phyloP scores from a whole-genome alignment of 2,797 vertebrate species.

The Tapera naevia region DNA sequence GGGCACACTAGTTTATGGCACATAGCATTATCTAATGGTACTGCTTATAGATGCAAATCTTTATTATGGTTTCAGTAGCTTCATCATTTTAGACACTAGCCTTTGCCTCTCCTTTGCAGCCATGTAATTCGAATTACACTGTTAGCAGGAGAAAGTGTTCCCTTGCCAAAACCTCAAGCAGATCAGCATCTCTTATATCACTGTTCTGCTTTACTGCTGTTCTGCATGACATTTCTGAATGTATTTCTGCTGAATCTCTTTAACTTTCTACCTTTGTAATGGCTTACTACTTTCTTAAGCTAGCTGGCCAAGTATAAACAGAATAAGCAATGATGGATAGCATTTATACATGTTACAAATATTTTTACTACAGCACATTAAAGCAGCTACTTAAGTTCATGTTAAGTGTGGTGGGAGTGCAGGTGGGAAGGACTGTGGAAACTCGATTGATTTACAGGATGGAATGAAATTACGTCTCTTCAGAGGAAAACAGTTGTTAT shows the following conservation, averaged over 20 bases:
- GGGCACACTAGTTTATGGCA: background rate
- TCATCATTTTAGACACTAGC: background rate
- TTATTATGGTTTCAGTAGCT: conserved; percentile 20
- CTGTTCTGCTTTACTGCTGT: background rate
- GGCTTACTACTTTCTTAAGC: background rate
- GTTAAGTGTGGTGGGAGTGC: background rate
- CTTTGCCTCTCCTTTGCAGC: background rate
- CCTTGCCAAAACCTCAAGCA: background rate
- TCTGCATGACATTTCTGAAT: background rate
- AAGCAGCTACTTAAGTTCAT: background rate
- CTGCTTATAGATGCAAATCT: conserved; percentile 3
- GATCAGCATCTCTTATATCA: background rate
- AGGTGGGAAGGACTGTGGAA: background rate
- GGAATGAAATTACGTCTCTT: background rate
- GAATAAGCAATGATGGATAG: background rate
- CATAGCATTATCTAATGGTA: background rate
- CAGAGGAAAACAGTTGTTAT: background rate
- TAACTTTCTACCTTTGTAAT: background rate
- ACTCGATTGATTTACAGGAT: background rate
- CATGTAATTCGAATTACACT: conserved; percentile 26
- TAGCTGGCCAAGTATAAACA: background rate
- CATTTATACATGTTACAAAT: background rate
- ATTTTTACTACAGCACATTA: background rate
- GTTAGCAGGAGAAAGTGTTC: background rate
- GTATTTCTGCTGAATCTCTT: background rate